phyloP scores from a whole-genome alignment of 2,797 vertebrate genomes.

The Sebastolobus alascanus region DNA sequence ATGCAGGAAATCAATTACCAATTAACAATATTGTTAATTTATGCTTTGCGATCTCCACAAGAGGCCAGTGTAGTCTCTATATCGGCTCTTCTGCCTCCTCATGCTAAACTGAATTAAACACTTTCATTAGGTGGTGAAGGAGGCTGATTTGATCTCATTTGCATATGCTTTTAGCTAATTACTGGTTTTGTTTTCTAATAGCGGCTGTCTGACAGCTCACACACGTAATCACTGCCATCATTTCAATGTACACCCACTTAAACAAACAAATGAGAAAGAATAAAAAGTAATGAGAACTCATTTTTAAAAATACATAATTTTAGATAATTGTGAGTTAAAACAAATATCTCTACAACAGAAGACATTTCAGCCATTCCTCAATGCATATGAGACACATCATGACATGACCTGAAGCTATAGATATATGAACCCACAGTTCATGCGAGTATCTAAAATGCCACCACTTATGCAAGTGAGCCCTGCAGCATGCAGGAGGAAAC shows the following conservation, averaged over 20 bases:
- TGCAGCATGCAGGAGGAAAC: constrained; percentile 13
- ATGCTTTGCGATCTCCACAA: constrained; percentile 57
- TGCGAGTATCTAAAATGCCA: constrained; percentile 6
- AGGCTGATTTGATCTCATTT: constrained; percentile 8
- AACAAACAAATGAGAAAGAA: not conserved
- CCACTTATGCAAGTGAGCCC: constrained; percentile 3
- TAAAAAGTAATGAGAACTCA: not conserved
- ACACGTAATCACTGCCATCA: not conserved
- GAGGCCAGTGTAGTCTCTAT: constrained; percentile 52
- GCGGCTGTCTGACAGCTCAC: not conserved
- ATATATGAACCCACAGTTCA: not conserved
- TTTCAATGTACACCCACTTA: not conserved
- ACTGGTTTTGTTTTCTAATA: constrained; percentile 11
- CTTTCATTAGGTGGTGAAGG: not conserved
- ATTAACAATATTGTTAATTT: constrained; percentile 27
- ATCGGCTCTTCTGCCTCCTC: not conserved
- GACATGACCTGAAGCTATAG: not conserved
- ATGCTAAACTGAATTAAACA: not conserved
- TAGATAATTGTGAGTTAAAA: not conserved
- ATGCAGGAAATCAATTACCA: constrained; percentile 14
- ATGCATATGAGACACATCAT: not conserved
- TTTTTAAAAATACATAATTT: not conserved
- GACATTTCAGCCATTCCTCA: not conserved
- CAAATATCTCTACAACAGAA: not conserved
- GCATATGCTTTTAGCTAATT: constrained; percentile 27